Evolutionary conservation across 2,888 invertebrate species (phyloP), one percentile per base, ranked within the genome.

Genomic region (Scelioninae gen. 2): DNA sequence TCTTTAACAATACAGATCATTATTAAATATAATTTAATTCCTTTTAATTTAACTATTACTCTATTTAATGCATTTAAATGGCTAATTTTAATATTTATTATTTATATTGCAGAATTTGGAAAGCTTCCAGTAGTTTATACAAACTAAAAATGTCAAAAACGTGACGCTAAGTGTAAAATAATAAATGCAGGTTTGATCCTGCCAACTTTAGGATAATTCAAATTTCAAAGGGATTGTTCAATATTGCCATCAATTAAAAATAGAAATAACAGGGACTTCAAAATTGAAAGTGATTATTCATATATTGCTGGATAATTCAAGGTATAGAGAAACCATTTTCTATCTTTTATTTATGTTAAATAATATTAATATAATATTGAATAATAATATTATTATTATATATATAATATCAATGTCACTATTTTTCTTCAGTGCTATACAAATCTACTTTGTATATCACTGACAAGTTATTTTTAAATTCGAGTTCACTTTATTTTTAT

Each of bases 131-230:
- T 55, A 61, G 37, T 57, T 70, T 61, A 43, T 60, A 64, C 60
- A 28, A 60, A 63, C 45, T 55, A 52, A 69, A 74, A 52, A 74
- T 74, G 73, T 69, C 60, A 57, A 65, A 65, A 52, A 74, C 73
- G 60, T 74, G 69, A 74, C 73, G 60, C 46, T 58, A 46, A 58
- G 28, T 50, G 55, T 41, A 39, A 37, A 45, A 57, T 35, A 58
- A 31, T 15, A 65, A 35, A 37, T 10, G 50, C 63, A 48, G 70
- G 43, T 35, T 15, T 43, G 15, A 22, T 43, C 63, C 58, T 69
- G 69, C 50, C 16, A 0, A n/a, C 16, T 11, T 4, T 50, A 46
- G 45, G 19, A 58, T 61, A 57, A 69, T 64, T 58, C 15, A 71
- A 22, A 28, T 39, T 53, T 37, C 31, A 11, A 25, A 35, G 22